A percentile compares a stretch with the other conserved stretches of the same genome.
Conservation (phyloP, 2,113 vertebrate genomes). For the Corythornis madagascariensis region DNA sequence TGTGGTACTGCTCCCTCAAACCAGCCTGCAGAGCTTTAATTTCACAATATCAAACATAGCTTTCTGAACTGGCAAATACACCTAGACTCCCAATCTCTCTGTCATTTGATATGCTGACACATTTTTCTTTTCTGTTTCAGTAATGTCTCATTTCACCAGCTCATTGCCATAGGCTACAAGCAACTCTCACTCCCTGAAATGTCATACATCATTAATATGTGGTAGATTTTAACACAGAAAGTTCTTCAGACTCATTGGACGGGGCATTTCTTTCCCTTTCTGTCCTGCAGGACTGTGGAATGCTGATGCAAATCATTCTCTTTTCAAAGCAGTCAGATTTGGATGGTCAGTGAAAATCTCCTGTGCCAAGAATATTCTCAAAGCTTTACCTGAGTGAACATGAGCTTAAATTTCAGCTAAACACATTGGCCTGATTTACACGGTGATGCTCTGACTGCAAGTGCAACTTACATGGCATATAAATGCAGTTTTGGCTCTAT, state of each 20-base stretch:
- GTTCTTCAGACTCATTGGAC: background rate
- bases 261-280: background rate
- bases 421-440: background rate
- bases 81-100: background rate
- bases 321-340: background rate
- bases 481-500: background rate
- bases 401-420: background rate
- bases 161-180: slow-evolving; percentile 43
- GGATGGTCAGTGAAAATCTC: background rate
- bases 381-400: background rate
- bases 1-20: background rate
- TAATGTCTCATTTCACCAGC: slow-evolving; percentile 25
- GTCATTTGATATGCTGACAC: slow-evolving; percentile 8
- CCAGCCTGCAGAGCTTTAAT: background rate
- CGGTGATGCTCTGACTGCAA: background rate
- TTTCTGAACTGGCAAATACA: slow-evolving; percentile 13
- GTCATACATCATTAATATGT: slow-evolving; percentile 37
- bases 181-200: slow-evolving; percentile 39
- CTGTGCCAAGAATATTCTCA: background rate
- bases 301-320: background rate
- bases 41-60: background rate
- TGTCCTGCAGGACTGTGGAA: background rate
- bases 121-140: slow-evolving; percentile 28
- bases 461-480: background rate
- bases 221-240: slow-evolving; percentile 6